These are phyloP conservation scores for Meghimatium bilineatum DNA, from an alignment of 2,888 invertebrate species.

Conservation along the genomic window DNA sequence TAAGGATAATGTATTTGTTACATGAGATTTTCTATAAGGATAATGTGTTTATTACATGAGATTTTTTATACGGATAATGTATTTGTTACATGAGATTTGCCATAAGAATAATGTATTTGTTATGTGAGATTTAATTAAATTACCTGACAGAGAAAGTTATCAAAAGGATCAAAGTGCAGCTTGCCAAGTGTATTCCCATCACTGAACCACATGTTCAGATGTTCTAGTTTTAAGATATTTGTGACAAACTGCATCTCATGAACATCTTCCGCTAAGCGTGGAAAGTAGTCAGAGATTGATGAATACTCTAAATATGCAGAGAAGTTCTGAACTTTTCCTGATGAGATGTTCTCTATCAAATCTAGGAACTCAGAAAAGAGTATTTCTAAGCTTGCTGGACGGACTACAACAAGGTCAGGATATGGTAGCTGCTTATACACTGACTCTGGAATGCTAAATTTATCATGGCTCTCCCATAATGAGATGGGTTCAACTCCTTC, in stretches of 20 bases:
- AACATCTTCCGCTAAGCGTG: slow-evolving; percentile 68
- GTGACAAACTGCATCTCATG: slow-evolving; percentile 67
- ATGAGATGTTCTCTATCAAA: slow-evolving; percentile 63
- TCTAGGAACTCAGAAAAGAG: slow-evolving; percentile 72
- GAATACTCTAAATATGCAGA: slow-evolving; percentile 76
- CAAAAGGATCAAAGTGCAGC: slow-evolving; percentile 76
- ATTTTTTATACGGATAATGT: too few relatives aligned
- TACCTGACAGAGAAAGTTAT: slow-evolving; percentile 76
- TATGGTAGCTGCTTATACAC: slow-evolving; percentile 65
- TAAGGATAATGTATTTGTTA: too few relatives aligned
- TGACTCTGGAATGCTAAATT: slow-evolving; percentile 66
- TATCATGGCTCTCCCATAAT: slow-evolving; percentile 67
- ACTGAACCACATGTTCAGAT: slow-evolving; percentile 76
- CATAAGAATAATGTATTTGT: background rate
- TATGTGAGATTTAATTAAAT: background rate
- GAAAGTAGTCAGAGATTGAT: slow-evolving; percentile 69
- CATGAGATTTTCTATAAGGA: too few relatives aligned
- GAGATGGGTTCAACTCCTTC: slow-evolving; percentile 72
- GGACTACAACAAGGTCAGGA: slow-evolving; percentile 74
- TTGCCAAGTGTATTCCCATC: slow-evolving; percentile 76
- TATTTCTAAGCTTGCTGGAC: slow-evolving; percentile 72
- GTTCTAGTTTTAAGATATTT: slow-evolving; percentile 59
- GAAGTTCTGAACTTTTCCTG: slow-evolving; percentile 58
- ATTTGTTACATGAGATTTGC: too few relatives aligned
- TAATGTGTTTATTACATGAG: too few relatives aligned